phyloP scores from a whole-genome alignment of 2,113 vertebrate genomes.

The Gallinago paraguaiae region DNA sequence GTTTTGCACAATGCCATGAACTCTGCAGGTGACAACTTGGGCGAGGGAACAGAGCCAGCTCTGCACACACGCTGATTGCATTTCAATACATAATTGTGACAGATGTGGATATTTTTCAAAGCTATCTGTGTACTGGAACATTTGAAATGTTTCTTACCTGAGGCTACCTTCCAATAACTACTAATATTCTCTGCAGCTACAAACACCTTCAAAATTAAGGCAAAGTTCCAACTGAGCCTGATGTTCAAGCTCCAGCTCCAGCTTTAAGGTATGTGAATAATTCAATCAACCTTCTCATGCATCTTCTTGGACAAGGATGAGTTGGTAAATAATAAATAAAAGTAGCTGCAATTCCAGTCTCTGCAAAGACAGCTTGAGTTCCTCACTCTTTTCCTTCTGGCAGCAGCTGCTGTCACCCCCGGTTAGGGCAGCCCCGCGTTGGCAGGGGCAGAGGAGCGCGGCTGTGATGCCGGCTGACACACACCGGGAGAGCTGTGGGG shows the following conservation, averaged over 20 bases:
- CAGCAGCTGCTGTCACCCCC: not conserved
- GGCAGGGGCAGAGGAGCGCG: not conserved
- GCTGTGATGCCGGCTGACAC: not conserved
- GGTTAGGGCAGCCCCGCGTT: not conserved
- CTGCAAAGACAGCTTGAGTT: conserved; percentile 26
- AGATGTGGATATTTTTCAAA: conserved; percentile 30
- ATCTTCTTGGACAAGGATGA: not conserved
- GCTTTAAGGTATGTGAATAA: not conserved
- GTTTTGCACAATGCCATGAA: not conserved
- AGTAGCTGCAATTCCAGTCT: not conserved
- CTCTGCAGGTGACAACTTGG: conserved; percentile 30
- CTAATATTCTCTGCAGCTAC: conserved; percentile 16
- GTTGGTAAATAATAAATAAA: not conserved
- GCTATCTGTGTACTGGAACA: not conserved
- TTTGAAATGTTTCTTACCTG: conserved; percentile 55
- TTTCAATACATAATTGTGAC: not conserved
- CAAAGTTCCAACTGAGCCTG: conserved; percentile 1
- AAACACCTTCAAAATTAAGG: conserved; percentile 23
- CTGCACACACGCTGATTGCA: not conserved
- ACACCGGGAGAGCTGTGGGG: not conserved
- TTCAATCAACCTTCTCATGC: not conserved
- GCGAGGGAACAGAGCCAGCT: conserved; percentile 1
- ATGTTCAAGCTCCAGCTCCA: not conserved
- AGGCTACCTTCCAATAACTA: conserved; percentile 19
- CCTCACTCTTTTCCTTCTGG: not conserved